Base-by-base conservation (phyloP, 2,888 invertebrate species). In the Leptinotarsa rubiginosa region DNA sequence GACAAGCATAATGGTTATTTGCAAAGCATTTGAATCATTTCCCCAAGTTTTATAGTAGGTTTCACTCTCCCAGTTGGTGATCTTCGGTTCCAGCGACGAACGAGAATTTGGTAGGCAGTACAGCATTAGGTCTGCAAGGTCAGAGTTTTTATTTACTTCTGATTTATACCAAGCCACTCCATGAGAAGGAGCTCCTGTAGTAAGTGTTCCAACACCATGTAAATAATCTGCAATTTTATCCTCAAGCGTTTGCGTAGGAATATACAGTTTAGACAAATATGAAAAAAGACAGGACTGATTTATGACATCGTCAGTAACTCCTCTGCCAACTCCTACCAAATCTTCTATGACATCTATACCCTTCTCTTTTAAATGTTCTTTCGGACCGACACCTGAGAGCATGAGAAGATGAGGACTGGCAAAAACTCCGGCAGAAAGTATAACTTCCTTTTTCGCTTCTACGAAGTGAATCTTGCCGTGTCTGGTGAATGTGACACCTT, bases 361-460 rank as follows among this genome's bases (percentile, higher is more conserved):
- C 12, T 92, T 83, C 41, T 91, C 88, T 10, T 85, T 81, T 4
- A 94, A 87, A 82, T 94, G 91, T 0, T 90, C 87, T 20, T 85
- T 87, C 0, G 94, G 94, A 0, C 94, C 94, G 49, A 96, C 89
- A 15, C 96, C 96, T 0, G 96, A 96, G 16, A 96, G 86, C 93
- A 96, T 93, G 64, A 97, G 86, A 12, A 96, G 86, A 85, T 96
- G 96, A 0, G 96, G 95, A 0, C 95, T 94, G 75, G 93, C 94
- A 41, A 96, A 92, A 0, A 93, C 88, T 7, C 96, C 96, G 0
- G 95, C 95, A 13, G 93, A 91, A 18, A 96, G 87, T 69, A 96
- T 91, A 1, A 96, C 91, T 87, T 95, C 96, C 77, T 92, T 94
- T 4, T 88, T 89, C 4, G 94, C 94, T 13, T 87, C 85, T 0